Percentiles rank a stretch among this genome's conserved stretches.
Evolutionary conservation across 92 coral and sea anemone genomes (phyloP).

Genomic region (Blastomussa wellsi): DNA sequence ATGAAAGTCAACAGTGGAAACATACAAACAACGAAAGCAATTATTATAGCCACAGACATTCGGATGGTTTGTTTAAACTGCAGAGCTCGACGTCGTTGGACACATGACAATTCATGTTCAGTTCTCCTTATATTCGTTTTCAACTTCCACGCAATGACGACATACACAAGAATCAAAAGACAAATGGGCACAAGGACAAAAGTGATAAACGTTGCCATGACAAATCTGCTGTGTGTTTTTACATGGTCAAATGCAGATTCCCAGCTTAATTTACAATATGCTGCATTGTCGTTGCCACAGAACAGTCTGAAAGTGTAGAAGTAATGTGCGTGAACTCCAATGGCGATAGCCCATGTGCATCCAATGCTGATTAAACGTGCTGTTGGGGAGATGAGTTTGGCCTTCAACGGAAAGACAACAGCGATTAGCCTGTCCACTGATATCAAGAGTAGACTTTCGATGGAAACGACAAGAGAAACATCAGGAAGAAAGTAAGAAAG

Average conservation of each 20-base stretch:
- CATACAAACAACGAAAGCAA: background rate
- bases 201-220: background rate
- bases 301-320: conserved; percentile 7
- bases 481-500: conserved; percentile 19
- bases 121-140: background rate
- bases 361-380: background rate
- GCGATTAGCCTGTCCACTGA: conserved; percentile 5
- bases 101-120: background rate
- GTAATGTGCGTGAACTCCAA: background rate
- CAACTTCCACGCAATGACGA: background rate
- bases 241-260: background rate
- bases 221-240: background rate
- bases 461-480: conserved; percentile 3
- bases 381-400: conserved; percentile 4
- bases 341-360: conserved; percentile 3
- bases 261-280: background rate
- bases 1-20: background rate
- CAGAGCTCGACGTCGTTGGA: background rate
- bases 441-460: conserved; percentile 8
- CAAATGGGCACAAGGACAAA: background rate
- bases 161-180: background rate
- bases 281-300: background rate
- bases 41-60: background rate
- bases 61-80: background rate
- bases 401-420: conserved; percentile 5